Conservation (phyloP, 1,140 invertebrate species). For the Bactericera cockerelli region DNA sequence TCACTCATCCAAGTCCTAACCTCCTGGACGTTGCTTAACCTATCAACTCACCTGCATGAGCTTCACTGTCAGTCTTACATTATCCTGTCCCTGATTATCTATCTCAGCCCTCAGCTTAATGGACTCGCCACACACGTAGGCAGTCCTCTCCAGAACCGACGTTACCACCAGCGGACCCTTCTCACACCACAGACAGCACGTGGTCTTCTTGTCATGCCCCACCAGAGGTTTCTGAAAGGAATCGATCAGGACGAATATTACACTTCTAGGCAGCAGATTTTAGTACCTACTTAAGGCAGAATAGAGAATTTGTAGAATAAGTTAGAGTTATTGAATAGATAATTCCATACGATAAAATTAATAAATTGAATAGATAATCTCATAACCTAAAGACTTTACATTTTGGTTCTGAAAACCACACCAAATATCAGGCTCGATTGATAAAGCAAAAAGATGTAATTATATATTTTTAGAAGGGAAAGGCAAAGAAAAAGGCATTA, state of each 20-base stretch:
- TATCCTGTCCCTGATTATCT: slow-evolving; percentile 60
- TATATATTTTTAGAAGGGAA: no score
- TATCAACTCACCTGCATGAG: slow-evolving; percentile 49
- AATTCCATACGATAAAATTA: background rate
- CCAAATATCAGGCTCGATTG: no score
- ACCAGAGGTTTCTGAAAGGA: slow-evolving; percentile 48
- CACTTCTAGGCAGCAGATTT: background rate
- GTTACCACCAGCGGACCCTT: slow-evolving; percentile 51
- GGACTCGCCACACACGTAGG: slow-evolving; percentile 67
- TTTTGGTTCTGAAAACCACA: no score
- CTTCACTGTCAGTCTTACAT: slow-evolving; percentile 49
- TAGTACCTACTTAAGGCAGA: background rate
- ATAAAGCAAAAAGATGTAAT: no score
- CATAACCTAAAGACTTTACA: no score
- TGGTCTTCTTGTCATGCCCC: slow-evolving; percentile 47
- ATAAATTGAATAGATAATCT: no score
- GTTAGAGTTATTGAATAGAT: background rate
- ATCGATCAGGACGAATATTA: slow-evolving; percentile 13
- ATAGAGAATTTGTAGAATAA: background rate
- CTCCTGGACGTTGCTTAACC: no score
- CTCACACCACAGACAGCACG: slow-evolving; percentile 60
- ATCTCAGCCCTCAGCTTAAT: slow-evolving; percentile 57
- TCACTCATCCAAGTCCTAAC: no score
- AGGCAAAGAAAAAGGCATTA: no score
- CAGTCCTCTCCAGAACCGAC: slow-evolving; percentile 51